A percentile compares a stretch with the other conserved stretches of the same genome.
Conservation (phyloP, 2,888 invertebrate species). For the Agrypnus murinus region DNA sequence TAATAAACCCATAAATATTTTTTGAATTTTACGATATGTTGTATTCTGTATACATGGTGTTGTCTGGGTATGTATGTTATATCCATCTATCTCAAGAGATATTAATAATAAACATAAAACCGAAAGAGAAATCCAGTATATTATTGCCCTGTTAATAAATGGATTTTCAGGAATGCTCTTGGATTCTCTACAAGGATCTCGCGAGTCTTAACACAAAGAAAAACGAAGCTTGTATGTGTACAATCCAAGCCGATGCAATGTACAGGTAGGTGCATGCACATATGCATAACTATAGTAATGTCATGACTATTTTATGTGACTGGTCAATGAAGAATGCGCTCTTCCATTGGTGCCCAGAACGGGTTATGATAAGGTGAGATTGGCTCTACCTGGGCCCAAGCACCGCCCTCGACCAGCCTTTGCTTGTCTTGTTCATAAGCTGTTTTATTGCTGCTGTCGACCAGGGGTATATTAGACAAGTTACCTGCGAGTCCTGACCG, state of each 20-base stretch:
- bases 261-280: conserved; percentile 59
- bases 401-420: conserved; percentile 69
- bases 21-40: conserved; percentile 50
- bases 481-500: conserved; percentile 55
- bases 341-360: conserved; percentile 69
- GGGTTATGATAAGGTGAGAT: conserved; percentile 72
- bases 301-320: conserved; percentile 70
- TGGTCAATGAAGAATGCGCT: conserved; percentile 70
- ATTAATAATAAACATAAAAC: conserved; percentile 50
- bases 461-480: conserved; percentile 62
- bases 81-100: conserved; percentile 37
- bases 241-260: conserved; percentile 43
- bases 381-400: conserved; percentile 69
- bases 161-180: conserved; percentile 44
- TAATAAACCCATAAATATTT: conserved; percentile 58
- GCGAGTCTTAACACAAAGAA: conserved; percentile 41
- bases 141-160: conserved; percentile 44
- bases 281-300: conserved; percentile 64
- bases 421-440: conserved; percentile 69
- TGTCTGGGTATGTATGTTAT: conserved; percentile 46
- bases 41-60: conserved; percentile 31
- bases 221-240: conserved; percentile 35
- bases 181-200: conserved; percentile 31
- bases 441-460: conserved; percentile 68
- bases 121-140: conserved; percentile 47